These are phyloP conservation scores for Paramormyrops kingsleyae DNA, from an alignment of 2,113 vertebrate genomes.

Conservation along the genomic window DNA sequence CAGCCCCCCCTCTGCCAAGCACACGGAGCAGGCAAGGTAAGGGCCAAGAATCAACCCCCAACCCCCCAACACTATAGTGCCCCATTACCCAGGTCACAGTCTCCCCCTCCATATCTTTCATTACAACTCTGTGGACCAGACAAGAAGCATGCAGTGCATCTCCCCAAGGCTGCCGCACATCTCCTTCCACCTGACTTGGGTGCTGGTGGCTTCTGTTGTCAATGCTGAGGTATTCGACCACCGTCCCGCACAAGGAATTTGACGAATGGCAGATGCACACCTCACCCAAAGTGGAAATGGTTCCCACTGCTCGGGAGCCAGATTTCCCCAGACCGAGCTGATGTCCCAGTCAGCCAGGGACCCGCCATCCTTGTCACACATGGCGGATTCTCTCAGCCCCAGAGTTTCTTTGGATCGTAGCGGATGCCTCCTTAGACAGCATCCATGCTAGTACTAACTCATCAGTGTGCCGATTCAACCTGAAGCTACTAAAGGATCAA, in stretches of 20 bases:
- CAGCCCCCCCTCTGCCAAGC: conserved; percentile 66
- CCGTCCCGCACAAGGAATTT: neutral
- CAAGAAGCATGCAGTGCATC: neutral
- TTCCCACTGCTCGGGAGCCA: neutral
- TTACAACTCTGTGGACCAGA: neutral
- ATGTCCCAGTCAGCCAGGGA: neutral
- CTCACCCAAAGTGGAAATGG: neutral
- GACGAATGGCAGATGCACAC: neutral
- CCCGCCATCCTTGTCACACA: neutral
- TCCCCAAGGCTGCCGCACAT: neutral
- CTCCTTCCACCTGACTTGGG: neutral
- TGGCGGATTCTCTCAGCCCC: neutral
- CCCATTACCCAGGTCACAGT: conserved; percentile 19
- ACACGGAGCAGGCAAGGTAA: conserved; percentile 80
- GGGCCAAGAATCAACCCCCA: conserved; percentile 52
- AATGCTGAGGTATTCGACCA: neutral
- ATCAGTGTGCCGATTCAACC: neutral
- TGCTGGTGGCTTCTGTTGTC: neutral
- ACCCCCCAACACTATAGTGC: conserved; percentile 18
- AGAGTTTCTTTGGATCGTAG: neutral
- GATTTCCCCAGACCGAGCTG: neutral
- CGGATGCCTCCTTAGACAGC: neutral
- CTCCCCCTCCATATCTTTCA: conserved; percentile 22
- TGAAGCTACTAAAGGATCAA: neutral
- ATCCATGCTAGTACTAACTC: neutral